These are phyloP conservation scores for Cygnus olor DNA, from an alignment of 2,797 vertebrate species.

Conservation along the genomic window DNA sequence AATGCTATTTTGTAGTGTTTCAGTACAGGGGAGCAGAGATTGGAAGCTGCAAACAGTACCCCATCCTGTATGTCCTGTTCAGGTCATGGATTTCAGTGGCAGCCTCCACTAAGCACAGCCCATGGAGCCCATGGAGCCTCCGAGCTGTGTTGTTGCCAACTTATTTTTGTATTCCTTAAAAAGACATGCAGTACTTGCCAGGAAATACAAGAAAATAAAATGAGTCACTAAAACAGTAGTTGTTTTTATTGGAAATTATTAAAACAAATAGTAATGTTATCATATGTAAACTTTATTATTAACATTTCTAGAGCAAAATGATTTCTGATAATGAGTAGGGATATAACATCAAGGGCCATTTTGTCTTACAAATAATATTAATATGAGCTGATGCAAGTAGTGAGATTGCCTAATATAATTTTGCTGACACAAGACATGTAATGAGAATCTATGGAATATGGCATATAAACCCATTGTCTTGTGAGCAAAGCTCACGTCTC, in stretches of 20 bases:
- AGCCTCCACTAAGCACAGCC: not conserved
- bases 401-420: conserved; percentile 65
- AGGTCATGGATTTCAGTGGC: not conserved
- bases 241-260: conserved; percentile 75
- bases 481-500: conserved; percentile 51
- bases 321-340: conserved; percentile 59
- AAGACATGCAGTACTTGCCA: conserved; percentile 33
- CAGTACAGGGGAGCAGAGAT: not conserved
- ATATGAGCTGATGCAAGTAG: conserved; percentile 54
- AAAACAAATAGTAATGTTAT: conserved; percentile 65
- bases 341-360: conserved; percentile 44
- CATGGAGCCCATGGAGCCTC: not conserved
- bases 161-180: conserved; percentile 64
- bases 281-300: conserved; percentile 69
- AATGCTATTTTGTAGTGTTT: not conserved
- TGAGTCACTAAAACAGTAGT: conserved; percentile 66
- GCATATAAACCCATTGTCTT: conserved; percentile 48
- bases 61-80: not conserved
- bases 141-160: conserved; percentile 22
- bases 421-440: conserved; percentile 64
- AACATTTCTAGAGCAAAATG: conserved; percentile 50
- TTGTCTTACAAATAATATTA: conserved; percentile 62
- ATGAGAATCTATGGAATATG: conserved; percentile 68
- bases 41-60: not conserved
- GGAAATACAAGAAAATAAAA: conserved; percentile 72